These are phyloP conservation scores for Phocoena sinus DNA, from an alignment of 2,113 vertebrate genomes.

Conservation along the genomic window DNA sequence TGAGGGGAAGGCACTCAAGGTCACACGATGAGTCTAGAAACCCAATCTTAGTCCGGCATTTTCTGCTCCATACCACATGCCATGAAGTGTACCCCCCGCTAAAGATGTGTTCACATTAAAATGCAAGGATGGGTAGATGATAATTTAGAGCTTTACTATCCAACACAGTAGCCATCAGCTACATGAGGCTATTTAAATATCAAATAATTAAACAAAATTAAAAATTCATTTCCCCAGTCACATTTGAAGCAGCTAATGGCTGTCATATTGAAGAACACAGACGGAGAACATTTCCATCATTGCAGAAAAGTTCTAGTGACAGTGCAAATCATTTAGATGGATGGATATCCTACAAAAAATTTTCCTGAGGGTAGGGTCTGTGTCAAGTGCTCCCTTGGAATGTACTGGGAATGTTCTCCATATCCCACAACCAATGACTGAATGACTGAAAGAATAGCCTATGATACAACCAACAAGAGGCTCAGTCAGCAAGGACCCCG, in stretches of 20 bases:
- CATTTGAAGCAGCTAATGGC: not conserved
- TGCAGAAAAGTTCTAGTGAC: not conserved
- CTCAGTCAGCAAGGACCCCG: not conserved
- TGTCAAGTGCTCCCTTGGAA: not conserved
- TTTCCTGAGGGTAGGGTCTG: not conserved
- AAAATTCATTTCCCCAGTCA: not conserved
- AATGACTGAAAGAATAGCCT: not conserved
- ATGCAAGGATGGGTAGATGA: not conserved
- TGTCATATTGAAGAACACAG: not conserved
- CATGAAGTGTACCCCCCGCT: not conserved
- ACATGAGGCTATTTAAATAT: not conserved
- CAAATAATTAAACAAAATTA: slow-evolving; percentile 17
- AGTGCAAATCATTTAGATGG: not conserved
- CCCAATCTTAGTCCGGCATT: not conserved
- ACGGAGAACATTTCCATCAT: not conserved
- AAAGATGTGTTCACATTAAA: not conserved
- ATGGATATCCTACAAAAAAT: not conserved
- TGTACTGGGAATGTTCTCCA: not conserved
- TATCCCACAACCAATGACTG: not conserved
- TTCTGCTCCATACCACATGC: not conserved
- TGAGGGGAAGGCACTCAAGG: not conserved
- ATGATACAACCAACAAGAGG: not conserved
- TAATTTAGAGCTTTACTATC: not conserved
- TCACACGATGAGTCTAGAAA: not conserved
- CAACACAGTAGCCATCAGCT: not conserved